Base-by-base conservation (phyloP, 2,113 vertebrate genomes). In the Hassar affinis region DNA sequence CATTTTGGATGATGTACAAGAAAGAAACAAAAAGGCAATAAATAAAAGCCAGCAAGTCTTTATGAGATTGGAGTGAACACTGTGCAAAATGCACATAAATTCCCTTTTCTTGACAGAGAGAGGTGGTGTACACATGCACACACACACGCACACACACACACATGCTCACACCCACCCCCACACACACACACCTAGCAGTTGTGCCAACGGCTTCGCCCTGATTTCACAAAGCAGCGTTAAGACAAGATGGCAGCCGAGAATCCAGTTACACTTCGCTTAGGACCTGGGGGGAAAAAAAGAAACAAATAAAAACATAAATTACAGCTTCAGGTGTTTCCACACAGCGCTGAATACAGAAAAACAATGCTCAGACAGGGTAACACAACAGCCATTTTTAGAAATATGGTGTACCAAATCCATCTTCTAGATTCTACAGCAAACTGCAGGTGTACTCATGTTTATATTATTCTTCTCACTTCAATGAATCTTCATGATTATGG, bases 261-360 rank as follows among this genome's bases (percentile, higher is more conserved):
- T 61, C 78, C 84, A 85, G 85, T 94, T 92, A 94, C 52, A 90
- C 93, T 83, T 93, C 92, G 86, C 64, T 88, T 79, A 95, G 92
- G 9, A 93, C 94, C 94, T 95, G 92, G 42, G 27, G 79, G 49
- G 45, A 1, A 79, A 10, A 54, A 22, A 20, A 30, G 3, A 30
- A 17, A 2, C 1, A 79, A 15, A 27, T 2, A 27, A 47, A n/a
- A 74, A 81, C 2, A 56, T 17, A 38, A 17, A 78, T 57, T 59
- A n/a, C 20, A 33, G 76, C 51, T 38, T 25, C 11, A 61, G 25
- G 35, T 20, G 45, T 78, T 42, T 18, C 33, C 15, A 54, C 38
- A 11, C 33, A 22, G 30, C 33, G 22, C 7, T 38, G 17, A 54
- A 35, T 22, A 12, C 49, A 52, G 27, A 54, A 30, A 11, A 33